Evolutionary conservation across 2,113 vertebrate genomes (phyloP), one percentile per base, ranked within the genome.

Genomic region (Otolemur garnettii): DNA sequence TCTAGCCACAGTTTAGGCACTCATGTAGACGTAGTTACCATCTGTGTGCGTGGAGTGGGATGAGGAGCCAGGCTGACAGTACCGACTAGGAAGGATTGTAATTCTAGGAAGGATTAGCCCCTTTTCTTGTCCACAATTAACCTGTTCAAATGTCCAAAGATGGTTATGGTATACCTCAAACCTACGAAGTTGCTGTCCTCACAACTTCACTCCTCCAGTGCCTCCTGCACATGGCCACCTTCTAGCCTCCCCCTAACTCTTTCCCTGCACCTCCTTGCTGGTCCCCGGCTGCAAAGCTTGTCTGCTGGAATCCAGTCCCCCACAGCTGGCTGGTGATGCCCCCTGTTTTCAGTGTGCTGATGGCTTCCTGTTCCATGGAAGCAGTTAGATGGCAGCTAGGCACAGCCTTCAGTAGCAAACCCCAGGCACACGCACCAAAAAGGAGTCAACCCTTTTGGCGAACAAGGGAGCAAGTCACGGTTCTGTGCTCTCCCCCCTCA

Each of bases 221-320:
- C 78, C 15, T 64, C 42, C 45, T 42, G 26, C 8, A 24, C 57
- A n/a, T 0, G 14, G 72, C 68, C 64, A 33, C 3, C 7, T 15
- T 33, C 33, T 13, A 4, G 7, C 24, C 53, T 50, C 4, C 21
- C 42, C 17, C 11, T 17, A 17, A 15, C 60, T 3, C 0, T 4
- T 38, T 30, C 72, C 62, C 5, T 30, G 15, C 8, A 57, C 22
- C 87, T 53, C 75, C 33, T n/a, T 1, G 1, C 18, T n/a, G 26
- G 19, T 6, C 33, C 38, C 81, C n/a, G 26, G 21, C 15, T 66
- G 8, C 71, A 79, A 33, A 33, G 14, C 14, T 53, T 9, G 1
- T 30, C 68, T 26, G 66, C 50, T 60, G 17, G 72, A 78, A 59
- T n/a, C 33, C 24, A 33, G 77, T 42, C n/a, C 72, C 35, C 62